Evolutionary conservation across 1,140 invertebrate genomes (phyloP).

Genomic region (Atta texana): DNA sequence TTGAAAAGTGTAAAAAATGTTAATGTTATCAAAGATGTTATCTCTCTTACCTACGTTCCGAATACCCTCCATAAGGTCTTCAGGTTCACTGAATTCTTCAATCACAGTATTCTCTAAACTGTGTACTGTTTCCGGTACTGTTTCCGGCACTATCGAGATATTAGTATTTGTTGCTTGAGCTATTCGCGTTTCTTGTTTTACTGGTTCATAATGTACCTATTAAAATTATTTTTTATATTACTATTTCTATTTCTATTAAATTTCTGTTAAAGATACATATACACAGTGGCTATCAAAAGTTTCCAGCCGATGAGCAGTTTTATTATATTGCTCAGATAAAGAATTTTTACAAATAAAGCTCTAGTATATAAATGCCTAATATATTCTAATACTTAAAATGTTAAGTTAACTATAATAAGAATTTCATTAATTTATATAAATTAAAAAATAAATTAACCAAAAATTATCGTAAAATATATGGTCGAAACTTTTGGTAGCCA

Average conservation of each 20-base stretch:
- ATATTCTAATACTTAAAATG: too few relatives aligned
- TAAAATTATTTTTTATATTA: constrained; percentile 32
- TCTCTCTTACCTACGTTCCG: constrained; percentile 88
- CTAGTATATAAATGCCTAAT: too few relatives aligned
- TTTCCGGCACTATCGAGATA: constrained; percentile 75
- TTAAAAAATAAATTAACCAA: too few relatives aligned
- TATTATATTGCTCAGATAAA: too few relatives aligned
- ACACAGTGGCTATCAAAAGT: neutral
- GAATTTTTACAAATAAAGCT: too few relatives aligned
- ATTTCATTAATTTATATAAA: too few relatives aligned
- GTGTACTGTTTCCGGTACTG: constrained; percentile 76
- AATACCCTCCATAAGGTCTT: constrained; percentile 94
- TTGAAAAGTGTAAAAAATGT: constrained; percentile 1
- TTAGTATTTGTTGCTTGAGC: constrained; percentile 81
- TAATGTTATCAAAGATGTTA: neutral
- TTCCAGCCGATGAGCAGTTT: too few relatives aligned
- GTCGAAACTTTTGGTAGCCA: too few relatives aligned
- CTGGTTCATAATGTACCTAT: constrained; percentile 91
- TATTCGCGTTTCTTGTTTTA: constrained; percentile 84
- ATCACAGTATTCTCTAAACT: constrained; percentile 81
- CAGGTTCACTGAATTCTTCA: constrained; percentile 92
- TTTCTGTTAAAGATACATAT: neutral
- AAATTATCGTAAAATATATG: too few relatives aligned
- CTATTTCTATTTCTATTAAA: too few relatives aligned
- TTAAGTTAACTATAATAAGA: too few relatives aligned